Percentiles rank a stretch among this genome's conserved stretches.
Evolutionary conservation across 2,113 vertebrate genomes (phyloP).

Genomic region (Columba livia): DNA sequence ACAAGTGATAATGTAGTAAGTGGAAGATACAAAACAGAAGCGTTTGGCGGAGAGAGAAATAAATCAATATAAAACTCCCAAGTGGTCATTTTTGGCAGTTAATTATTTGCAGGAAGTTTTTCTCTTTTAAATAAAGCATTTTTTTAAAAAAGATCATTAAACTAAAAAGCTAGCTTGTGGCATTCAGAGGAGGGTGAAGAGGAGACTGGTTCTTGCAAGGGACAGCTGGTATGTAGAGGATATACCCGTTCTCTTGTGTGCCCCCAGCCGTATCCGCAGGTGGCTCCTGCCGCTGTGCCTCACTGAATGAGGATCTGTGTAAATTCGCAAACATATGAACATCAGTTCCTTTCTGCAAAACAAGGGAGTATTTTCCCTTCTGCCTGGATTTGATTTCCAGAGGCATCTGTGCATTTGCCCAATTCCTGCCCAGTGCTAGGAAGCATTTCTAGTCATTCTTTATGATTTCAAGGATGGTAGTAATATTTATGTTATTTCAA

Average conservation of each 20-base stretch:
- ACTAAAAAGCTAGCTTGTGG: constrained; percentile 58
- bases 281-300: constrained; percentile 41
- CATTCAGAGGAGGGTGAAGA: constrained; percentile 35
- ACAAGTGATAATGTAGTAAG: constrained; percentile 34
- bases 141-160: constrained; percentile 7
- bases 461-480: not conserved
- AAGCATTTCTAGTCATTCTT: constrained; percentile 32
- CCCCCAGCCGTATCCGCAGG: constrained; percentile 56
- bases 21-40: constrained; percentile 20
- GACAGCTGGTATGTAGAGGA: constrained; percentile 62
- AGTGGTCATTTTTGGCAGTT: constrained; percentile 63
- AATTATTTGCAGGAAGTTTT: constrained; percentile 70
- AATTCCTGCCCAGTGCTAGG: constrained; percentile 26
- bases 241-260: constrained; percentile 57
- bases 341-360: constrained; percentile 56
- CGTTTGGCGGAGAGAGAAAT: not conserved
- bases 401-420: constrained; percentile 24
- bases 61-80: constrained; percentile 51
- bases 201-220: constrained; percentile 33
- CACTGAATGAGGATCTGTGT: constrained; percentile 48
- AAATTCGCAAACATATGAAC: constrained; percentile 39
- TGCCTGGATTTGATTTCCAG: constrained; percentile 38
- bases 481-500: constrained; percentile 11
- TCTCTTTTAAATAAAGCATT: constrained; percentile 31
- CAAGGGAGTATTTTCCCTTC: constrained; percentile 59